Evolutionary conservation across 1,140 invertebrate genomes (phyloP), one percentile per base, ranked within the genome.

Genomic region (Apis dorsata): DNA sequence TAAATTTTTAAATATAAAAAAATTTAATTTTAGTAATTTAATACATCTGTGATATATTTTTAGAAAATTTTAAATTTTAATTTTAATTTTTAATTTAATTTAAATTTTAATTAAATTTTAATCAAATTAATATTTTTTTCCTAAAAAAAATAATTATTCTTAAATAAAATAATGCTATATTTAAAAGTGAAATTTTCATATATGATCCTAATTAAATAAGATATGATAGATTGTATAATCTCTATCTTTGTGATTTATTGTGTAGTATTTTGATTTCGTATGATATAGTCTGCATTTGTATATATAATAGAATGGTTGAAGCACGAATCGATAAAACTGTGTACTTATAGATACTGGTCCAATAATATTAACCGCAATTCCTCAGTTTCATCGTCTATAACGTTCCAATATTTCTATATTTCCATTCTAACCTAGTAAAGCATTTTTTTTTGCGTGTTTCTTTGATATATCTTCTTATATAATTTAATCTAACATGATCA

Each of bases 271-370:
- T 8, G 21, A 12, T 57, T 53, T 51, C 9, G 10, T 19, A 9
- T 63, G n/a, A 34, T 53, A 44, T 65, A 44, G 34, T 24, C 60
- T 55, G 34, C 17, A 28, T 57, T 44, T 17, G 53, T 57, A 53
- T 17, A n/a, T 44, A 69, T 19, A 73, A 59, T 44, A 71, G 60
- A 71, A 73, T 51, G 19, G 51, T 71, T 63, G 11, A 55, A 51
- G 78, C 69, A 24, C 62, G n/a, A 87, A 87, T 87, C 86, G 76
- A 87, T 87, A 87, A 15, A 59, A 69, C 76, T 53, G 55, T 19
- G 17, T 24, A 53, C 65, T 73, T 80, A 84, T 80, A 84, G 82
- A 70, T 78, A 59, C 19, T 34, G 60, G 77, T 80, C 82, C 82
- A 84, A 80, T 81, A 66, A 80, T 84, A 81, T 84, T 70, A 84